Base-by-base conservation (phyloP, 2,888 invertebrate species). In the Scrobipalpa costella region DNA sequence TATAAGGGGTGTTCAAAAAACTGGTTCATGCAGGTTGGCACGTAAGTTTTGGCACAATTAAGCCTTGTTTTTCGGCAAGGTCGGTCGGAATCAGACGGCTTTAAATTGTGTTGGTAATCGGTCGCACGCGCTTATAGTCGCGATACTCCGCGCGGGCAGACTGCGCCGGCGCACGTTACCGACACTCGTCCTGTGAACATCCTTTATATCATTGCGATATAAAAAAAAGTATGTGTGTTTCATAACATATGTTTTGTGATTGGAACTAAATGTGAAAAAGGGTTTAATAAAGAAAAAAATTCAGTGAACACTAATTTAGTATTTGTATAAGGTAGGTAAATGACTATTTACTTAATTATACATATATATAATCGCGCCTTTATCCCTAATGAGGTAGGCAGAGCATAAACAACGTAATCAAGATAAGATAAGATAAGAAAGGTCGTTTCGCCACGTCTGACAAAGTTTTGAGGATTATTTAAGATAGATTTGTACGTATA, bases 41-140 rank as follows among this genome's bases (percentile, higher is more conserved):
- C 52, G 55, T 44, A 55, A 57, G n/a, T 21, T 57, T 44, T 17
- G 52, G 36, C 21, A 52, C 52, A 52, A 52, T 61, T 52, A 61
- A 38, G 27, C 27, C 27, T 3, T 3, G 5, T 27, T 27, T 27
- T 19, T n/a, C 15, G 21, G 67, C 79, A 80, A 83, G 84, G 84
- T 70, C 82, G 75, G 67, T 57, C 49, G 47, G 55, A 63, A 72
- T 69, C 71, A 68, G 71, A 67, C 63, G 70, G 79, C 72, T 72
- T 80, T 82, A 79, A 73, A 81, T 80, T 77, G 80, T 77, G 72
- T 75, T 74, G 71, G 40, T 68, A 61, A 63, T 66, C 66, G 76
- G 65, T 70, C 74, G 78, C 80, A 73, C 77, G 76, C 75, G 75
- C 66, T 75, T 77, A 79, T 79, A 80, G 66, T 68, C 71, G 65